Evolutionary conservation across 2,888 invertebrate genomes (phyloP).

Genomic region (Pandemis corylana): DNA sequence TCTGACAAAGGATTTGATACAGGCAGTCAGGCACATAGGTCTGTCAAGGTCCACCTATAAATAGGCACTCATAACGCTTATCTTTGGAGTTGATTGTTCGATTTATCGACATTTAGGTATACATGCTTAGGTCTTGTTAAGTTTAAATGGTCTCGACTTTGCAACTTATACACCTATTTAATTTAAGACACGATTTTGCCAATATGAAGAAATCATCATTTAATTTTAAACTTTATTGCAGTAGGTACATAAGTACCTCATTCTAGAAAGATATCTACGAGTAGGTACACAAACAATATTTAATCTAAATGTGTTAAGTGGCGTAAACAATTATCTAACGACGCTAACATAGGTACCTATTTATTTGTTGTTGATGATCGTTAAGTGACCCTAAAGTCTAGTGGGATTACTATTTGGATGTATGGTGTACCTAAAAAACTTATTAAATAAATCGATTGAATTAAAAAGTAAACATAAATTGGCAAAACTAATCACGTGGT

Average conservation of each 20-base stretch:
- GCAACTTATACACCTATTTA: background rate
- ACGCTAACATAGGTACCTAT: background rate
- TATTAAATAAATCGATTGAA: background rate
- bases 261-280: background rate
- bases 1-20: conserved; percentile 2
- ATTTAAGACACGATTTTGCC: no score
- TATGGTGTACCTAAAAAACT: background rate
- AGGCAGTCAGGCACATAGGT: background rate
- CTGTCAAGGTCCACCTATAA: background rate
- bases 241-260: background rate
- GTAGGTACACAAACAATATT: conserved; percentile 16
- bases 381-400: background rate
- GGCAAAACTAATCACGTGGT: background rate
- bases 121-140: background rate
- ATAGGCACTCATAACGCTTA: conserved; percentile 2
- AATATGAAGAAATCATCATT: no score
- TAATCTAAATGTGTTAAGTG: conserved; percentile 20
- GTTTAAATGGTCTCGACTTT: background rate
- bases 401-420: background rate
- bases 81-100: conserved; percentile 27
- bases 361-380: background rate
- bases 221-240: background rate
- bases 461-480: background rate
- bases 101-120: conserved; percentile 14
- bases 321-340: conserved; percentile 25